phyloP scores from a whole-genome alignment of 2,888 invertebrate species.

The Macaria liturata region DNA sequence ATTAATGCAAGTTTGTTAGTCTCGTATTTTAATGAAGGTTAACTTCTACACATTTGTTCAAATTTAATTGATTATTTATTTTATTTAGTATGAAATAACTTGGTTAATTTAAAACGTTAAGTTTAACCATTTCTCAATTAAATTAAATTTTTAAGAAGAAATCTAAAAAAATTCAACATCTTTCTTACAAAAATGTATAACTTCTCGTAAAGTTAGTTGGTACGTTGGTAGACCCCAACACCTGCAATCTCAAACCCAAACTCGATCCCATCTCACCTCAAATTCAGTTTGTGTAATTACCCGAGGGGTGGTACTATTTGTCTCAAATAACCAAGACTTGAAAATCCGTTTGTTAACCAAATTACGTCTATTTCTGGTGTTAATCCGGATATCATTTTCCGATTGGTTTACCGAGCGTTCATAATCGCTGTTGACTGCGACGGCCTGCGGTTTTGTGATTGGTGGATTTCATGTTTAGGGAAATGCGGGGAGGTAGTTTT shows the following conservation, averaged over 20 bases:
- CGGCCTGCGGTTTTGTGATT: conserved; percentile 11
- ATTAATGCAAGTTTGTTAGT: too few species aligned
- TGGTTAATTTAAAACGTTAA: too few species aligned
- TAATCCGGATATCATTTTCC: conserved; percentile 40
- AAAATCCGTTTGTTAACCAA: conserved; percentile 30
- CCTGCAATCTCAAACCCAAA: conserved; percentile 5
- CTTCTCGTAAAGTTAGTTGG: too few species aligned
- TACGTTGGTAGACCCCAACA: background rate
- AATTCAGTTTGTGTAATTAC: conserved; percentile 21
- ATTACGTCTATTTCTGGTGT: conserved; percentile 31
- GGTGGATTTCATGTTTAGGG: background rate
- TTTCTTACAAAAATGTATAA: too few species aligned
- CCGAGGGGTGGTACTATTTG: conserved; percentile 23
- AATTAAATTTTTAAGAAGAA: too few species aligned
- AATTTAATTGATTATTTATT: too few species aligned
- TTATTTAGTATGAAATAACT: too few species aligned
- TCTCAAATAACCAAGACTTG: conserved; percentile 16
- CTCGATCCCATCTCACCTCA: conserved; percentile 10
- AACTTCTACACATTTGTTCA: too few species aligned
- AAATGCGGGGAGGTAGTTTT: too few species aligned
- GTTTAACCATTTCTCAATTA: too few species aligned
- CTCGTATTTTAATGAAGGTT: too few species aligned
- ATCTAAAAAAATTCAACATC: too few species aligned
- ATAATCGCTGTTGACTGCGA: conserved; percentile 14
- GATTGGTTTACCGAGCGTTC: conserved; percentile 36